Conservation (phyloP, 1,140 invertebrate genomes). For the Zeugodacus cucurbitae region DNA sequence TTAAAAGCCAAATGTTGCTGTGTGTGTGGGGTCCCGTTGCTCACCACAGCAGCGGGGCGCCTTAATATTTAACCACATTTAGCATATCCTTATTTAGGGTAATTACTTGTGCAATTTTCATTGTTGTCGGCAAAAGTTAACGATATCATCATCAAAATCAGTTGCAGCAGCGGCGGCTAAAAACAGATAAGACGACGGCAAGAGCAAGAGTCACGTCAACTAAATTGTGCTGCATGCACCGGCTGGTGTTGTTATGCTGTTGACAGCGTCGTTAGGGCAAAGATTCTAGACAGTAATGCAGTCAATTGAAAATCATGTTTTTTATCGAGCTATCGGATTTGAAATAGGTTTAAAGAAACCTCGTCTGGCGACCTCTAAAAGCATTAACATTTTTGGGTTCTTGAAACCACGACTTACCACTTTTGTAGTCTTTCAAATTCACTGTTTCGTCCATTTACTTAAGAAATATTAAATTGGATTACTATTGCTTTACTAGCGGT, state of each 20-base stretch:
- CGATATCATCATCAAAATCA: constrained; percentile 37
- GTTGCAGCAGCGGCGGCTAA: not conserved
- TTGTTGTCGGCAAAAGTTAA: constrained; percentile 29
- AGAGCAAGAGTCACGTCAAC: not conserved
- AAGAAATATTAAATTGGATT: no score
- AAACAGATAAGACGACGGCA: not conserved
- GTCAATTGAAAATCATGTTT: not conserved
- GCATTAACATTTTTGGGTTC: no score
- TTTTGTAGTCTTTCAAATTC: no score
- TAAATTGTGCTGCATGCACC: not conserved
- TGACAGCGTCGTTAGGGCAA: not conserved
- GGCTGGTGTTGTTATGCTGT: not conserved
- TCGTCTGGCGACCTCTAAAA: no score
- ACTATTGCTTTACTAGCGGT: no score
- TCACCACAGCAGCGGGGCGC: constrained; percentile 18
- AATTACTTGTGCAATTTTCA: constrained; percentile 44
- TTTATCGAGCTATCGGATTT: no score
- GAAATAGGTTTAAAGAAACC: no score
- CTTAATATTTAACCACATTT: constrained; percentile 43
- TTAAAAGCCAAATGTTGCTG: not conserved
- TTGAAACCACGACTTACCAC: no score
- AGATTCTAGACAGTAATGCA: not conserved
- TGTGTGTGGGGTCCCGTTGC: not conserved
- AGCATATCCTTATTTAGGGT: constrained; percentile 43
- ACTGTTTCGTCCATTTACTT: no score